Base-by-base conservation (phyloP, 2,113 vertebrate species). In the Cariama cristata region DNA sequence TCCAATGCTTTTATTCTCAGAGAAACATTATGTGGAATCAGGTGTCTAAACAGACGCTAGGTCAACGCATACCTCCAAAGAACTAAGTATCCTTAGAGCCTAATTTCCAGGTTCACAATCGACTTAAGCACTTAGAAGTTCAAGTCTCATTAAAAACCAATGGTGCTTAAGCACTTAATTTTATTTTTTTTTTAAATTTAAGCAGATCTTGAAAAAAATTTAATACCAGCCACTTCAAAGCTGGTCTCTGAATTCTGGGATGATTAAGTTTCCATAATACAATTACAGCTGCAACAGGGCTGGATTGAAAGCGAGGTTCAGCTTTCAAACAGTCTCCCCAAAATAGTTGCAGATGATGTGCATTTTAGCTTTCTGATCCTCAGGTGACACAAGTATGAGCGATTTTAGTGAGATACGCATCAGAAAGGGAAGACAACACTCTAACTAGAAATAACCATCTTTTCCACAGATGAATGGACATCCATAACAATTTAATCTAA, bases 331-430 rank as follows among this genome's bases (percentile, higher is more conserved):
- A 45, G 26, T 38, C 7, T 94, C 74, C 45, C 89, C 94, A 95
- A 93, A 97, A 95, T 8, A 95, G 94, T 95, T 97, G 93, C 96
- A 97, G 97, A 96, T 95, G 96, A 95, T n/a, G 69, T 30, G 40
- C 9, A 27, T 75, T 95, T 91, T 23, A 53, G 81, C 89, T 83
- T 93, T 96, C 96, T 86, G 93, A 96, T 97, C 87, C 94, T 96
- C 93, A 96, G 95, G 95, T 97, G 93, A 91, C 95, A 77, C 45
- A 8, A 63, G 81, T 10, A 88, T 12, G 45, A 94, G 35, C 4
- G 20, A 28, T 68, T 68, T 59, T 87, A 90, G 80, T 0, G 4
- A 91, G 93, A 73, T 16, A 42, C 0, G 0, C 87, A 62, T 44
- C 50, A 50, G 81, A 33, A 96, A 90, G 55, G 84, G 87, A 93